Evolutionary conservation across 2,113 vertebrate species (phyloP), one percentile per base, ranked within the genome.

Genomic region (Plestiodon gilberti): DNA sequence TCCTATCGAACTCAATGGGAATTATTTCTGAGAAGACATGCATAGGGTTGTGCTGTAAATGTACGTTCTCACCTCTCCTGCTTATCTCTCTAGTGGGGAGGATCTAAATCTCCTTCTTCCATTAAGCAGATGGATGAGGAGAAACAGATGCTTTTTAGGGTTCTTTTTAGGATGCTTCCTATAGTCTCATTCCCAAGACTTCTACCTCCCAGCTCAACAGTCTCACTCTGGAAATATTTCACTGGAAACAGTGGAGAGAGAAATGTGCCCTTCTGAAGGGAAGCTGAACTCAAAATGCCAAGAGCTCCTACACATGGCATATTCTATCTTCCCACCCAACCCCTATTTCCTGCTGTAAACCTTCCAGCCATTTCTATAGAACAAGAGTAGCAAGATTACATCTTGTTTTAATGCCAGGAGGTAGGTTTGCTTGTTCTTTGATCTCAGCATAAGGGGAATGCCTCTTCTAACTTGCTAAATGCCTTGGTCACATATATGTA

Each of bases 401-500:
- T 78, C 2, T 8, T n/a, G 25, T 20, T 81, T 82, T 62, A 55
- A 81, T 55, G 55, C 61, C 25, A 74, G 61, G 82, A 40, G 82
- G 52, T 0, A 0, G 8, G 2, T 74, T 84, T 91, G 28, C 30
- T 35, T 82, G 75, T 73, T 85, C 18, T 83, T 88, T 83, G 83
- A 90, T 91, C 89, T 77, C 1, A 74, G 85, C 62, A 86, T 64
- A 73, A 84, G 15, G 77, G 77, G 81, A 87, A 76, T 84, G 76
- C 84, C 59, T 81, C 81, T 88, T 33, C 71, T 22, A 84, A 84
- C 87, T 67, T 71, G 3, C 48, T 88, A 87, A 86, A 80, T 0
- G 20, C 67, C 91, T 90, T 87, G 78, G 90, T 93, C 89, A 81
- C 83, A 83, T 73, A 71, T 85, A 15, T 67, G 78, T 86, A 92